Evolutionary conservation across 2,797 vertebrate genomes (phyloP).

Genomic region (Gobionotothen gibberifrons): DNA sequence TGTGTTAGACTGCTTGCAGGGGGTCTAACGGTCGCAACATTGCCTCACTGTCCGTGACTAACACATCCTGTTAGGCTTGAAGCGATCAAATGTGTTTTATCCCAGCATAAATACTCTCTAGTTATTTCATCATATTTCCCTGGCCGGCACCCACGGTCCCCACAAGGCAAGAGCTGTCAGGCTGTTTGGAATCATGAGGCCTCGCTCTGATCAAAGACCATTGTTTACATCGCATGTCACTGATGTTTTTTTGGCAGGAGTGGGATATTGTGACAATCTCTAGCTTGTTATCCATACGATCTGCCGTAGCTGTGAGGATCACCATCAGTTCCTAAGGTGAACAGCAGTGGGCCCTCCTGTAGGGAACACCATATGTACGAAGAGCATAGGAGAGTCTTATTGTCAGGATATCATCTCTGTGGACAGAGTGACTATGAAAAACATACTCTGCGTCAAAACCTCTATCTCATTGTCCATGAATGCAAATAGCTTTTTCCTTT

Average conservation of each 20-base stretch:
- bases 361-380: slow-evolving; percentile 62
- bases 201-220: slow-evolving; percentile 81
- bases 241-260: slow-evolving; percentile 76
- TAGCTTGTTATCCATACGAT: slow-evolving; percentile 70
- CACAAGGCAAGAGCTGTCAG: slow-evolving; percentile 74
- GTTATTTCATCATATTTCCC: slow-evolving; percentile 76
- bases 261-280: slow-evolving; percentile 79
- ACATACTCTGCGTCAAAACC: slow-evolving; percentile 25
- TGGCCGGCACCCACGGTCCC: slow-evolving; percentile 66
- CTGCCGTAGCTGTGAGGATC: slow-evolving; percentile 55
- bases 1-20: slow-evolving; percentile 46
- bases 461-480: not conserved
- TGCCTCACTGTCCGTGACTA: slow-evolving; percentile 69
- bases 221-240: slow-evolving; percentile 77
- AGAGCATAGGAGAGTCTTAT: slow-evolving; percentile 54
- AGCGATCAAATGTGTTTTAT: slow-evolving; percentile 71
- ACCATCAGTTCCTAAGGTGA: slow-evolving; percentile 65
- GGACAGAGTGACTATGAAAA: slow-evolving; percentile 39
- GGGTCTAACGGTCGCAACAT: slow-evolving; percentile 68
- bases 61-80: slow-evolving; percentile 76
- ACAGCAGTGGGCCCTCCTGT: slow-evolving; percentile 60
- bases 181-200: slow-evolving; percentile 74
- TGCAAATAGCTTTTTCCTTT: slow-evolving; percentile 2
- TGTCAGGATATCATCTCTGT: slow-evolving; percentile 52
- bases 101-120: slow-evolving; percentile 76